Percentiles rank a stretch among this genome's conserved stretches.
phyloP scores from a whole-genome alignment of 2,888 invertebrate genomes.

The Brenthis hecate region DNA sequence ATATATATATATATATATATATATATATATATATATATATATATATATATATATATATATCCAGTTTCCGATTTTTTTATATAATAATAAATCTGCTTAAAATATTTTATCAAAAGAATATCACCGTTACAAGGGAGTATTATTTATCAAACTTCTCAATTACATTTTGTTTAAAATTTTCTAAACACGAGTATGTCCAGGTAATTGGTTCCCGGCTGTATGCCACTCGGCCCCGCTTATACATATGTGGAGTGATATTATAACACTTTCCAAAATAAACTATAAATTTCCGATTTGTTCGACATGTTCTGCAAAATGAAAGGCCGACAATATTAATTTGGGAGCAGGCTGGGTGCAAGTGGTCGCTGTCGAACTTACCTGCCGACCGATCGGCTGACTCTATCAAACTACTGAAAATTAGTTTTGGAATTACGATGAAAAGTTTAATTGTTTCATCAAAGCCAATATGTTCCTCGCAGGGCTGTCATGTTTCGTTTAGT shows the following conservation, averaged over 20 bases:
- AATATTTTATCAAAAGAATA: neutral
- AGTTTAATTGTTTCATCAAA: slow-evolving; percentile 79
- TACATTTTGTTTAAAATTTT: too few relatives aligned
- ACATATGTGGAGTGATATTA: too few relatives aligned
- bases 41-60: too few relatives aligned
- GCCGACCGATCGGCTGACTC: slow-evolving; percentile 68
- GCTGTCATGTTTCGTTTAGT: neutral
- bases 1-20: too few relatives aligned
- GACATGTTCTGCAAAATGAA: slow-evolving; percentile 50
- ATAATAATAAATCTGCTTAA: neutral
- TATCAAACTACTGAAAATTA: slow-evolving; percentile 78
- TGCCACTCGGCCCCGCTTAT: too few relatives aligned
- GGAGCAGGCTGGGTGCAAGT: slow-evolving; percentile 55
- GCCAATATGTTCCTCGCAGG: slow-evolving; percentile 61
- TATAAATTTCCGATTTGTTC: slow-evolving; percentile 10
- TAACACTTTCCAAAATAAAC: neutral
- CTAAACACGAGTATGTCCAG: too few relatives aligned
- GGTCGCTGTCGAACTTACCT: slow-evolving; percentile 63
- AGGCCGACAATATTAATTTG: slow-evolving; percentile 62
- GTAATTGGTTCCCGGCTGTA: too few relatives aligned
- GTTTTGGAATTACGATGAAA: slow-evolving; percentile 76
- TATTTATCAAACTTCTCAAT: too few relatives aligned
- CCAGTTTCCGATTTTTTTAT: too few relatives aligned
- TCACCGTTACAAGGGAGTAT: neutral
- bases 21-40: too few relatives aligned